A percentile compares a stretch with the other conserved stretches of the same genome.
phyloP scores from a whole-genome alignment of 2,888 invertebrate genomes.

The Cantharis nigra region DNA sequence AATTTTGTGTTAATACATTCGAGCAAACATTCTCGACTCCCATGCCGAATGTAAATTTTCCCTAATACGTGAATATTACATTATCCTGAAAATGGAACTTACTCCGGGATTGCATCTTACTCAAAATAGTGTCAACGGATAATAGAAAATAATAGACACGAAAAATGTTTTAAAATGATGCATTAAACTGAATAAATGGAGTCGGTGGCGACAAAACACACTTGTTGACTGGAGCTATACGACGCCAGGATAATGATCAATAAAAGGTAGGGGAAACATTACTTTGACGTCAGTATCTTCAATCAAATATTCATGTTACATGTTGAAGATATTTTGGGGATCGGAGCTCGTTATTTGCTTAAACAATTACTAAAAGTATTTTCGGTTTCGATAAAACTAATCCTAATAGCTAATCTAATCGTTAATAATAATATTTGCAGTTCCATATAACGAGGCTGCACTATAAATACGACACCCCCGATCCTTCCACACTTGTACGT shows the following conservation, averaged over 20 bases:
- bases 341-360: not conserved
- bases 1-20: not conserved
- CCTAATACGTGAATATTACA: not conserved
- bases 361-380: not conserved
- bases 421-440: not conserved
- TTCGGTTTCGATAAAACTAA: not conserved
- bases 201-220: slow-evolving; percentile 30
- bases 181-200: slow-evolving; percentile 19
- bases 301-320: slow-evolving; percentile 16
- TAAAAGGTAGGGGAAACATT: slow-evolving; percentile 27
- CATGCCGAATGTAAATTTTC: not conserved
- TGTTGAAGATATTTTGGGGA: not conserved
- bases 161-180: slow-evolving; percentile 7
- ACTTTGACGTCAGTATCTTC: slow-evolving; percentile 34
- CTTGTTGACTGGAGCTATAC: slow-evolving; percentile 40
- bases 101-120: not conserved
- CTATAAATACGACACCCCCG: not conserved
- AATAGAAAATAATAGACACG: not conserved
- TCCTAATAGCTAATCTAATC: not conserved
- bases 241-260: slow-evolving; percentile 37
- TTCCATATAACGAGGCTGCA: not conserved
- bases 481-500: too few relatives aligned
- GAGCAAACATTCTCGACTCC: not conserved
- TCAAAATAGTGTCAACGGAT: not conserved
- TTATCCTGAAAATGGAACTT: not conserved